Conservation (phyloP, 2,113 vertebrate species). For the Shinisaurus crocodilurus region DNA sequence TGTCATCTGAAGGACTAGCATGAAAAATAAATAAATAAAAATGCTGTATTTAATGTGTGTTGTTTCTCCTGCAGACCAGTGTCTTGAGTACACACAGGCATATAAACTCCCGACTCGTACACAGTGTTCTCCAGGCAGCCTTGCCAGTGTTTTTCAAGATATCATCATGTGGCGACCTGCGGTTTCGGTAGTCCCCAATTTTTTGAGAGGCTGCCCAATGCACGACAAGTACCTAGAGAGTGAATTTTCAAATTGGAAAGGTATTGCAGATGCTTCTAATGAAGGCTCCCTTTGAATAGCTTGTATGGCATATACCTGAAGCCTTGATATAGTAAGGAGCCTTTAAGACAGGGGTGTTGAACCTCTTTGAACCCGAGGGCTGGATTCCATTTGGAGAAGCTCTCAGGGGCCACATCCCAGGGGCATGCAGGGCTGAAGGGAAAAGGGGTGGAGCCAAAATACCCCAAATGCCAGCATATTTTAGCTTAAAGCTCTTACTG, state of each 20-base stretch:
- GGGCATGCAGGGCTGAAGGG: no score
- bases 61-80: constrained; percentile 66
- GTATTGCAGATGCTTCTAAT: constrained; percentile 53
- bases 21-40: background rate
- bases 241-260: constrained; percentile 80
- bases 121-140: constrained; percentile 67
- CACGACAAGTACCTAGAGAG: constrained; percentile 75
- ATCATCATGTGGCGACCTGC: constrained; percentile 73
- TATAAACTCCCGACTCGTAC: constrained; percentile 73
- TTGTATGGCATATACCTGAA: background rate
- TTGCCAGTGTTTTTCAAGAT: constrained; percentile 73
- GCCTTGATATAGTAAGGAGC: background rate
- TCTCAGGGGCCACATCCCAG: no score
- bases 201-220: constrained; percentile 76
- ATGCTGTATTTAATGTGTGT: background rate
- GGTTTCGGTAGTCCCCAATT: constrained; percentile 80
- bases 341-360: background rate
- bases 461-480: no score
- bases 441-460: no score
- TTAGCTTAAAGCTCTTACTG: no score
- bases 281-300: background rate
- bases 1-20: background rate
- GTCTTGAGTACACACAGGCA: constrained; percentile 60
- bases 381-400: no score
- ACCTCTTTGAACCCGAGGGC: no score